phyloP scores from a whole-genome alignment of 2,113 vertebrate species.

The Scomber colias region DNA sequence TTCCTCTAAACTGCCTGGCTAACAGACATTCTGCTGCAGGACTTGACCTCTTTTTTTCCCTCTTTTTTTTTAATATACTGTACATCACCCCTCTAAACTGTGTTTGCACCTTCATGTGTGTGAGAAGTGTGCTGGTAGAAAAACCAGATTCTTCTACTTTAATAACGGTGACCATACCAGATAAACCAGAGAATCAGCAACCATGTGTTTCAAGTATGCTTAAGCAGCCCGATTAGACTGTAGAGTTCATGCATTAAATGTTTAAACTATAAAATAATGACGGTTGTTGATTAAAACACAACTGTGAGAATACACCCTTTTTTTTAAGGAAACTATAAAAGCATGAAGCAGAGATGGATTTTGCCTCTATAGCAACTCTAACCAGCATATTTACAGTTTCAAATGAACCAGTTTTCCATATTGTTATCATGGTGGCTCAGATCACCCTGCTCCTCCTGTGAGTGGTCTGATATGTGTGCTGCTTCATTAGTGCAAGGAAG shows the following conservation, averaged over 20 bases:
- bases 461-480: background rate
- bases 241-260: too few species aligned
- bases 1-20: slow-evolving; percentile 29
- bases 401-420: slow-evolving; percentile 2
- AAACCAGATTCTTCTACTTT: too few species aligned
- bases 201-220: too few species aligned
- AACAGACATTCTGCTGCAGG: background rate
- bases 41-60: slow-evolving; percentile 4
- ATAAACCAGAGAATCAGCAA: too few species aligned
- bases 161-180: too few species aligned
- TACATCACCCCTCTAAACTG: background rate
- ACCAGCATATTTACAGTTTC: background rate
- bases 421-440: background rate
- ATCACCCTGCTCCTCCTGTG: background rate
- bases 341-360: background rate
- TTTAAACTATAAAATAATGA: background rate
- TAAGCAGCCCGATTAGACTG: background rate
- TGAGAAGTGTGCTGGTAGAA: background rate
- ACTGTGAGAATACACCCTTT: too few species aligned
- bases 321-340: background rate
- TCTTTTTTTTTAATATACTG: background rate
- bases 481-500: slow-evolving; percentile 21
- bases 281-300: background rate
- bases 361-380: background rate
- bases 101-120: background rate